Evolutionary conservation across 2,797 vertebrate genomes (phyloP).

Genomic region (Pteropus rufus): DNA sequence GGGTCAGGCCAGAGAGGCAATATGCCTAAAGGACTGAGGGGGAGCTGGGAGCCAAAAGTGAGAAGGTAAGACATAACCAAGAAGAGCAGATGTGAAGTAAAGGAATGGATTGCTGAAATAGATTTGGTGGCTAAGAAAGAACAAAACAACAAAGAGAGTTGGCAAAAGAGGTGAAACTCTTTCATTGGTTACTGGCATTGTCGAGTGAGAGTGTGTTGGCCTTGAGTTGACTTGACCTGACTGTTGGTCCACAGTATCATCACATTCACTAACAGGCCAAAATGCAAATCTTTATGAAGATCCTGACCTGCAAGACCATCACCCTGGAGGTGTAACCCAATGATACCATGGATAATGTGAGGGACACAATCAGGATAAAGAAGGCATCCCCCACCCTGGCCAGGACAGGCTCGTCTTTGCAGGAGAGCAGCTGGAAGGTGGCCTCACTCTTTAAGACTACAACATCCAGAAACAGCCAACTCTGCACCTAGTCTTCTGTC

Average conservation of each 20-base stretch:
- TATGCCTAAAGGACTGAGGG: neutral
- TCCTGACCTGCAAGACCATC: neutral
- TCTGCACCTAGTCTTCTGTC: neutral
- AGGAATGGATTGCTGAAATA: neutral
- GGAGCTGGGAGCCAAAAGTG: neutral
- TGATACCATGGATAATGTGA: neutral
- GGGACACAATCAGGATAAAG: neutral
- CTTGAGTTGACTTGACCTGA: neutral
- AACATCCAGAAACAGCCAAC: neutral
- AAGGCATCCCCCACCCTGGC: neutral
- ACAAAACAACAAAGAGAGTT: neutral
- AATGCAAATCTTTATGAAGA: neutral
- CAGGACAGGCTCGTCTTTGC: neutral
- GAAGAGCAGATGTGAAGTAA: neutral
- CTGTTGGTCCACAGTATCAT: neutral
- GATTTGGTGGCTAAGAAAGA: neutral
- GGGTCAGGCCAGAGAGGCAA: neutral
- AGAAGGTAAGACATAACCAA: neutral
- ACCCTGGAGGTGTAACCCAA: neutral
- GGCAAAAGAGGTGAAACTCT: neutral
- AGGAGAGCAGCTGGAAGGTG: neutral
- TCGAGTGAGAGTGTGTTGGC: neutral
- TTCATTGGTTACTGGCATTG: neutral
- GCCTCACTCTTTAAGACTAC: neutral
- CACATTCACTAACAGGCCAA: neutral